A percentile compares a stretch with the other conserved stretches of the same genome.
These are phyloP conservation scores for Poeciliopsis turrubarensis DNA, from an alignment of 2,113 vertebrate species.

Conservation along the genomic window DNA sequence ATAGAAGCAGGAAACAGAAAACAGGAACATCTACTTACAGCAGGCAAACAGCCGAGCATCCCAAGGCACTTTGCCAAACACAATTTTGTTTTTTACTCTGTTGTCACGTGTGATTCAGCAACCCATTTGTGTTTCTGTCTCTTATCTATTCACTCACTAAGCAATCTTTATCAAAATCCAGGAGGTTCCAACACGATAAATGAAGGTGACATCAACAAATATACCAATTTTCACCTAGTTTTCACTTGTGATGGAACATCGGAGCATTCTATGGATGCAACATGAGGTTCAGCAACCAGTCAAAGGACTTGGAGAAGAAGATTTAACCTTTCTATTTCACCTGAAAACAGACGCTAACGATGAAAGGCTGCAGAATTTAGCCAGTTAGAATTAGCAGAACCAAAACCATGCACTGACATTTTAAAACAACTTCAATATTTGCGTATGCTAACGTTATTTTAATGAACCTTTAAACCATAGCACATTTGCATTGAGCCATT, in stretches of 20 bases:
- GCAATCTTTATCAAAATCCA: slow-evolving; percentile 10
- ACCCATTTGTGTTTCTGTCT: slow-evolving; percentile 23
- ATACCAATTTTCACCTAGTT: neutral
- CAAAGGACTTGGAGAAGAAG: no score
- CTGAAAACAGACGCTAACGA: neutral
- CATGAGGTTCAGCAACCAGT: no score
- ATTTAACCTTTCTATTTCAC: neutral
- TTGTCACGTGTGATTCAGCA: slow-evolving; percentile 21
- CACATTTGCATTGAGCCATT: neutral
- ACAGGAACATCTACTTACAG: slow-evolving; percentile 4
- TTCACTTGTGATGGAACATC: neutral
- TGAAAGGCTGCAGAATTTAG: neutral
- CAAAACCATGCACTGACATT: neutral
- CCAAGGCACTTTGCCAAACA: slow-evolving; percentile 38
- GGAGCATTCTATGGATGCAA: no score
- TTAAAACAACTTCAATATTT: neutral
- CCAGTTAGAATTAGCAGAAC: slow-evolving; percentile 2
- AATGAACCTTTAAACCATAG: neutral
- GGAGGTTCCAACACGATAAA: slow-evolving; percentile 1
- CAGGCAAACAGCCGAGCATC: neutral
- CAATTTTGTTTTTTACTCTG: slow-evolving; percentile 23
- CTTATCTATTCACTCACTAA: slow-evolving; percentile 14
- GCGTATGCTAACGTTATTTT: neutral
- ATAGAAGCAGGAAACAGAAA: slow-evolving; percentile 22
- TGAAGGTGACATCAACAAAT: neutral